Evolutionary conservation across 2,888 invertebrate species (phyloP).

Genomic region (Leptopterna dolabrata): DNA sequence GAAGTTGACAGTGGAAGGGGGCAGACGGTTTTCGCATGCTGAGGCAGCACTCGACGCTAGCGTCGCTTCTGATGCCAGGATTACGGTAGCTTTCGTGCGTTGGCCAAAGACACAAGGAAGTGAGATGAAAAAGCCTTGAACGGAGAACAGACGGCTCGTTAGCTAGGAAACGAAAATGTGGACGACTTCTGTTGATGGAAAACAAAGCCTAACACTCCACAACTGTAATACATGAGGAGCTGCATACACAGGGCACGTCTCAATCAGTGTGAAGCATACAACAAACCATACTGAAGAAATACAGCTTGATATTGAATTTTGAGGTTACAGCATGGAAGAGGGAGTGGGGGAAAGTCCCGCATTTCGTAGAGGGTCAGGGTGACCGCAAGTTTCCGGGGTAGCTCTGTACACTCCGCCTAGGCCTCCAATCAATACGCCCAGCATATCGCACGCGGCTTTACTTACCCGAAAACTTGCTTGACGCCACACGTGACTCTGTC

Average conservation of each 20-base stretch:
- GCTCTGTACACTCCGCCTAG: constrained; percentile 6
- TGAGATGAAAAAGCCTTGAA: not conserved
- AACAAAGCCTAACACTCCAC: too few species aligned
- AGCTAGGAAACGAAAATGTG: too few species aligned
- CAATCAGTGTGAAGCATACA: too few species aligned
- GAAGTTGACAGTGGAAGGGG: not conserved
- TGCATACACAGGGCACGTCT: too few species aligned
- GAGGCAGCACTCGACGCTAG: not conserved
- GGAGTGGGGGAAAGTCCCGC: not conserved
- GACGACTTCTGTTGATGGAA: too few species aligned
- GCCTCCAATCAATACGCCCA: constrained; percentile 32
- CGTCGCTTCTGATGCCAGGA: not conserved
- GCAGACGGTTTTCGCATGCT: not conserved
- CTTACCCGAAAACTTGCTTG: not conserved
- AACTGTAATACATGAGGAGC: too few species aligned
- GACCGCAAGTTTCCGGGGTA: constrained; percentile 39
- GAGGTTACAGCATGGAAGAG: not conserved
- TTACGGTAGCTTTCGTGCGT: not conserved
- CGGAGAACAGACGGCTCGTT: too few species aligned
- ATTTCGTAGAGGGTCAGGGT: constrained; percentile 6
- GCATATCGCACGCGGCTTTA: constrained; percentile 15
- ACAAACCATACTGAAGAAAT: too few species aligned
- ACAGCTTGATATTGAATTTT: too few species aligned
- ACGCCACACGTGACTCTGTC: not conserved
- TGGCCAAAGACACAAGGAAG: not conserved